These are phyloP conservation scores for Heteromormyrus szaboi DNA, from an alignment of 2,797 vertebrate species.

Conservation along the genomic window DNA sequence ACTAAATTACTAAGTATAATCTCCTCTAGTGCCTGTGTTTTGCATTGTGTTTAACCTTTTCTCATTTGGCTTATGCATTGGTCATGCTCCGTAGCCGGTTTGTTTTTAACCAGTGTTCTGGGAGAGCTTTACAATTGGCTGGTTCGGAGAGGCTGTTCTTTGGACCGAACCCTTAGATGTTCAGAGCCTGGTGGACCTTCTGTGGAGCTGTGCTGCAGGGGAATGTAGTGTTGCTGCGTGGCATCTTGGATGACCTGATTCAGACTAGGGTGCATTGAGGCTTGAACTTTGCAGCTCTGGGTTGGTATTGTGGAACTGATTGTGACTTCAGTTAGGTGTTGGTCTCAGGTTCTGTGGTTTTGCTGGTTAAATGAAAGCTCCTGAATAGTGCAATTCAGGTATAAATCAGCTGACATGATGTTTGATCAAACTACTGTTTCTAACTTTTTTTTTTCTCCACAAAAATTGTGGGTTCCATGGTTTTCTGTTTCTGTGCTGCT, in stretches of 20 bases:
- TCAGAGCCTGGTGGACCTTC: not conserved
- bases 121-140: not conserved
- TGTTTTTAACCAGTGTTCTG: not conserved
- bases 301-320: not conserved
- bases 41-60: not conserved
- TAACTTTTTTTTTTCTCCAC: not conserved
- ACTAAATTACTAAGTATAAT: not conserved
- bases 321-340: not conserved
- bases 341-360: not conserved
- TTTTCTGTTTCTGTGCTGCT: not conserved
- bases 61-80: not conserved
- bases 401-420: not conserved
- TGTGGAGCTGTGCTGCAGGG: not conserved
- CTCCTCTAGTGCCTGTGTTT: not conserved
- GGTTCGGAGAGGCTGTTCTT: not conserved
- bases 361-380: not conserved
- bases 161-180: not conserved
- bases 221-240: not conserved
- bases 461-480: not conserved
- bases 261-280: not conserved
- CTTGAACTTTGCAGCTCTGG: not conserved
- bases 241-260: not conserved
- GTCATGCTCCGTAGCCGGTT: not conserved
- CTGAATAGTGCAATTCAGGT: not conserved
- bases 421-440: not conserved